Evolutionary conservation across 92 coral and sea anemone species (phyloP), one percentile per base, ranked within the genome.

Genomic region (Paramuricea clavata): DNA sequence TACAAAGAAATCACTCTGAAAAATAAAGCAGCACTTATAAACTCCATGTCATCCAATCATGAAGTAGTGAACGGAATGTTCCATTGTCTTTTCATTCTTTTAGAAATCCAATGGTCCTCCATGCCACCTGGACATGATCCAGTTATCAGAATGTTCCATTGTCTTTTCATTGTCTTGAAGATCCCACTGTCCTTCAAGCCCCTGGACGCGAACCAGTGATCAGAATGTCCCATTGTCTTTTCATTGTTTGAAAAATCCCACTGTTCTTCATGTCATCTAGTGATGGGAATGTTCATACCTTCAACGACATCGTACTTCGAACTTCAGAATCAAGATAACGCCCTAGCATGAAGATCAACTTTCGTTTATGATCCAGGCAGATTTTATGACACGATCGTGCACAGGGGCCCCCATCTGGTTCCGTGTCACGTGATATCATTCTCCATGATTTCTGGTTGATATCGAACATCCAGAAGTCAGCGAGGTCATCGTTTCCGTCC

Each of bases 331-430:
- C 99, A 62, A 96, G 89, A 71, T 96, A 96, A 75, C 99, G 92
- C 25, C 99, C 99, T 77, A 96, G 67, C 31, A 95, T 96, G 74
- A 94, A 96, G 69, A 96, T 93, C 71, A 96, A 83, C 68, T 96
- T 96, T 81, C 95, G 87, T 33, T 89, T 90, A 16, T 88, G 83
- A 69, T 96, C 99, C 85, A 96, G 81, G 36, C 99, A 96, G 94
- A 96, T 94, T 61, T 96, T 96, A 35, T 96, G 99, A 22, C 99
- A 96, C 7, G 99, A 96, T 27, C 99, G 81, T 30, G 99, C 99
- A 90, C 98, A 96, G 0, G 99, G 99, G 0, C 99, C 99, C 70
- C 97, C 95, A 32, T 96, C 99, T 71, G 91, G 93, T 86, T 96
- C 98, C 30, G 99, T 93, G 74, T 96, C 93, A 52, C 89, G 78